These are phyloP conservation scores for Pristionchus japonicus DNA, from an alignment of 2,888 invertebrate species.

Conservation along the genomic window DNA sequence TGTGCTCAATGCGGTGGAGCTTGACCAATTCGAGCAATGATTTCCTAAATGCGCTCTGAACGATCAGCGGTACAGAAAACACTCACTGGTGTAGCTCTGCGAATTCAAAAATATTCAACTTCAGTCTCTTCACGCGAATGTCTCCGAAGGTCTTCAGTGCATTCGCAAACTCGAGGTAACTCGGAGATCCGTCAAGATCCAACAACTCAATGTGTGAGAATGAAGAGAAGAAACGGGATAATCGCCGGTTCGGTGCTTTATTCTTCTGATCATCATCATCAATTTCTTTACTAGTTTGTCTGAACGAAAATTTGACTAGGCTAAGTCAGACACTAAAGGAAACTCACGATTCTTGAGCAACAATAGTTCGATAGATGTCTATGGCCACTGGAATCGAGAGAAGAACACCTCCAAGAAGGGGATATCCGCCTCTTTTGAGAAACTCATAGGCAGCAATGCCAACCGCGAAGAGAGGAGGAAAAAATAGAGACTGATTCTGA, in stretches of 20 bases:
- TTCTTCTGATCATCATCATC: background rate
- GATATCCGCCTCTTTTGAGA: too few relatives aligned
- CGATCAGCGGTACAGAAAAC: too few relatives aligned
- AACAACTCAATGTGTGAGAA: background rate
- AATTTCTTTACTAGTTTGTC: background rate
- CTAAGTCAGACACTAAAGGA: too few relatives aligned
- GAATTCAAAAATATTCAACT: background rate
- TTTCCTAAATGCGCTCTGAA: too few relatives aligned
- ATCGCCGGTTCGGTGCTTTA: background rate
- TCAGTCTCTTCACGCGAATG: background rate
- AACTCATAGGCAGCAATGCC: too few relatives aligned
- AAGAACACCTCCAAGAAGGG: too few relatives aligned
- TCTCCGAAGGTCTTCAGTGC: background rate
- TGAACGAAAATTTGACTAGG: too few relatives aligned
- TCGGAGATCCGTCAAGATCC: background rate
- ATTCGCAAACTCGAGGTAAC: background rate
- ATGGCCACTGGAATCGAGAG: too few relatives aligned
- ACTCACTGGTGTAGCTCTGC: background rate
- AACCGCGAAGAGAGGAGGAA: too few relatives aligned
- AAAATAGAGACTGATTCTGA: too few relatives aligned
- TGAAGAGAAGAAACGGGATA: background rate
- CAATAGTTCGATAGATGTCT: too few relatives aligned
- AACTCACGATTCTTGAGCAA: too few relatives aligned
- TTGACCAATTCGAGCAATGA: background rate
- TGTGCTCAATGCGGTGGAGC: background rate